These are phyloP conservation scores for Dendrocincla tyrannina DNA, from an alignment of 2,797 vertebrate species.

Conservation along the genomic window DNA sequence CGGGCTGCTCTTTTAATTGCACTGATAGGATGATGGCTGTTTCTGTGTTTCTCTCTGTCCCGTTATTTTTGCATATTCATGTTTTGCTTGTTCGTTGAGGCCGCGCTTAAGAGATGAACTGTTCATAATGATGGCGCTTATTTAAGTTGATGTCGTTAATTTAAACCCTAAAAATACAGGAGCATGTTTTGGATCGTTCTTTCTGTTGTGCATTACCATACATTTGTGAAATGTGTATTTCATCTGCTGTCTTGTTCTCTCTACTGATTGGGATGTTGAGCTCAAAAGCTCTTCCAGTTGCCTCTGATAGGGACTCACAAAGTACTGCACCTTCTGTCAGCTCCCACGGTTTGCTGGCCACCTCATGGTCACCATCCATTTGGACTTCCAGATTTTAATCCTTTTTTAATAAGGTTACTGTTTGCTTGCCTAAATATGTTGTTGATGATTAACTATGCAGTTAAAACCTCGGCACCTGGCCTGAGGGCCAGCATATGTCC, in stretches of 20 bases:
- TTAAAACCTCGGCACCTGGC: not conserved
- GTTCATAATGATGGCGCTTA: constrained; percentile 37
- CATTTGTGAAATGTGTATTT: not conserved
- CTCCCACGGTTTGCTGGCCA: accelerated
- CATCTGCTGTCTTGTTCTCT: not conserved
- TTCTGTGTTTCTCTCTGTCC: constrained; percentile 55
- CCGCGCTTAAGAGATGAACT: constrained; percentile 28
- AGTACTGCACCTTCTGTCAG: not conserved
- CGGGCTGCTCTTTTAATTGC: constrained; percentile 18
- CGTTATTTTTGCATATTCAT: constrained; percentile 59
- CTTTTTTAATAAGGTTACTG: not conserved
- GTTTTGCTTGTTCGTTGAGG: constrained; percentile 55
- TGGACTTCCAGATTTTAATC: not conserved
- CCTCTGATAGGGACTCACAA: not conserved
- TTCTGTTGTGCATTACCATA: not conserved
- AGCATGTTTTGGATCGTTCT: constrained; percentile 23
- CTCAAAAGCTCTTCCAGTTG: not conserved
- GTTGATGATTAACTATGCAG: not conserved
- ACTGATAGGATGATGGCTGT: constrained; percentile 53
- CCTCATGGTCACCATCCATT: not conserved
- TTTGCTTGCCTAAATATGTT: not conserved
- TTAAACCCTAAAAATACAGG: constrained; percentile 56
- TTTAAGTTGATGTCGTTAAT: constrained; percentile 53
- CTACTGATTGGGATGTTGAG: not conserved
- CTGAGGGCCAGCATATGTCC: not conserved